phyloP scores from a whole-genome alignment of 2,797 vertebrate species.

The Sebastes hubbsi region DNA sequence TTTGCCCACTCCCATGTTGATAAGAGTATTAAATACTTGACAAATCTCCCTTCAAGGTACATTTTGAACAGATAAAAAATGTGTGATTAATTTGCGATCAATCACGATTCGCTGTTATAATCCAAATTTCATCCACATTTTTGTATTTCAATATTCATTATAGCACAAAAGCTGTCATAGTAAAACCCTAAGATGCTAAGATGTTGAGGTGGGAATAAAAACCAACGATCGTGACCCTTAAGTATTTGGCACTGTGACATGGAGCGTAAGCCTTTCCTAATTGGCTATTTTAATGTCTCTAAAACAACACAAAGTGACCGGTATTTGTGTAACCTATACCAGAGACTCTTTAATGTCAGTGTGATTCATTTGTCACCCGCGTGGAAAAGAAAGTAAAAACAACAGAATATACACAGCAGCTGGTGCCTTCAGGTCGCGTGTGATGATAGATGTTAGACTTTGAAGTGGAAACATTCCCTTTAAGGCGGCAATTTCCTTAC shows the following conservation, averaged over 20 bases:
- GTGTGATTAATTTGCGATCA: fast-evolving
- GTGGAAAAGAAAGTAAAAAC: not conserved
- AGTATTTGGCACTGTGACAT: not conserved
- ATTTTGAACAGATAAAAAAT: no score
- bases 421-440: conserved; percentile 23
- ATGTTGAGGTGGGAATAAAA: not conserved
- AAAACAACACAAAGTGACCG: not conserved
- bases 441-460: conserved; percentile 45
- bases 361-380: not conserved
- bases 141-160: not conserved
- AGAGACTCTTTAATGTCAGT: not conserved
- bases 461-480: conserved; percentile 46
- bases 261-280: not conserved
- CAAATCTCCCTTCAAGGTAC: no score
- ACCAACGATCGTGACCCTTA: not conserved
- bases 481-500: conserved; percentile 23
- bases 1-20: no score
- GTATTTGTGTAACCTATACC: not conserved
- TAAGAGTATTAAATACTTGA: no score
- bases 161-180: not conserved
- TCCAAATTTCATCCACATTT: not conserved
- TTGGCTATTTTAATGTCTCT: not conserved
- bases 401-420: conserved; percentile 12
- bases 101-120: not conserved
- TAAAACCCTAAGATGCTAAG: not conserved